Evolutionary conservation across 2,113 vertebrate genomes (phyloP).

Genomic region (Panurus biarmicus): DNA sequence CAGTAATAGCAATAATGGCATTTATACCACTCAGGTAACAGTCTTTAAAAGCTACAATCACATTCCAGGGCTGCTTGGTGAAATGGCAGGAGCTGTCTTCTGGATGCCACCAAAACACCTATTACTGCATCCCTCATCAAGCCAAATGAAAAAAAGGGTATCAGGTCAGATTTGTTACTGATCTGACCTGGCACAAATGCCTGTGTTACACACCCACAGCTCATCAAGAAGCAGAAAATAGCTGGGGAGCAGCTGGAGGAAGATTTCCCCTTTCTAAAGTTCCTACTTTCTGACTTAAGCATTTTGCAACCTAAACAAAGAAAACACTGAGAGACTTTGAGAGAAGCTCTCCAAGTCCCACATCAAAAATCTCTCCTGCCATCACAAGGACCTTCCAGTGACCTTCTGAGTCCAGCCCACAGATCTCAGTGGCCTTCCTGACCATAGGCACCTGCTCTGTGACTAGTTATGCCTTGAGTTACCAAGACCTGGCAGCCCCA

Average conservation of each 20-base stretch:
- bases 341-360: background rate
- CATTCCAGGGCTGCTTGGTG: background rate
- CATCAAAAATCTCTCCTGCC: background rate
- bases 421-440: background rate
- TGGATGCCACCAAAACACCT: background rate
- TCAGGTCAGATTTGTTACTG: background rate
- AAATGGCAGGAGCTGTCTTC: background rate
- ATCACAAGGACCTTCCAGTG: background rate
- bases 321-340: background rate
- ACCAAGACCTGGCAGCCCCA: background rate
- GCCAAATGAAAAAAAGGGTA: background rate
- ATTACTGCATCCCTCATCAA: background rate
- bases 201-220: background rate
- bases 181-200: background rate
- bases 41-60: background rate
- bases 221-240: background rate
- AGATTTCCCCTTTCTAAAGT: background rate
- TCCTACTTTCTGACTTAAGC: background rate
- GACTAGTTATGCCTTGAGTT: background rate
- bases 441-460: background rate
- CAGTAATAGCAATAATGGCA: background rate
- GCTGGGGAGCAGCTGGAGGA: background rate
- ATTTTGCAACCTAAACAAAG: background rate
- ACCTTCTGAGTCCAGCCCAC: background rate
- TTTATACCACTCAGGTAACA: background rate